These are phyloP conservation scores for Phrixothrix hirtus DNA, from an alignment of 2,888 invertebrate genomes.

Conservation along the genomic window DNA sequence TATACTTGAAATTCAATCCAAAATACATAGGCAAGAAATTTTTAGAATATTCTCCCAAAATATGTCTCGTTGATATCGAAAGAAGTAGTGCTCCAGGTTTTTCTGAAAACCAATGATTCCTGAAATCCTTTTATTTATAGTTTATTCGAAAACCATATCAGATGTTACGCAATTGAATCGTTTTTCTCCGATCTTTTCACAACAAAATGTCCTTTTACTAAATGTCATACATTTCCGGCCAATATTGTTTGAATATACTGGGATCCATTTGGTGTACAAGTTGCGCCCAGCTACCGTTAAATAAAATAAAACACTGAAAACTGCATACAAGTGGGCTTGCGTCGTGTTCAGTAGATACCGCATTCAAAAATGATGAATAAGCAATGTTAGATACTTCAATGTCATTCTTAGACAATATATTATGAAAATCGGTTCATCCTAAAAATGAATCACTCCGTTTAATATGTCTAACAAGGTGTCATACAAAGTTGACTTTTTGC, in stretches of 20 bases:
- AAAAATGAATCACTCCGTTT: background rate
- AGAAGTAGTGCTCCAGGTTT: background rate
- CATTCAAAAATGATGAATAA: conserved; percentile 30
- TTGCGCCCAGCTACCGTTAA: background rate
- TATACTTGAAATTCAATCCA: too few relatives aligned
- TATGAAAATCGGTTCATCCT: background rate
- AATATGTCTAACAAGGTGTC: background rate
- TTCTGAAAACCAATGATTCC: background rate
- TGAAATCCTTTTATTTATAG: background rate
- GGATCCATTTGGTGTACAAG: conserved; percentile 5
- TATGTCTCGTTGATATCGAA: background rate
- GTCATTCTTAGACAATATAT: background rate
- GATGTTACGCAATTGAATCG: background rate
- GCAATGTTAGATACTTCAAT: conserved; percentile 15
- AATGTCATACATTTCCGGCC: background rate
- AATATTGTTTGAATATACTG: background rate
- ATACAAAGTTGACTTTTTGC: background rate
- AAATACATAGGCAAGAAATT: too few relatives aligned
- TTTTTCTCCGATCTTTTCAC: conserved; percentile 1
- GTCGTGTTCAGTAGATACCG: conserved; percentile 22
- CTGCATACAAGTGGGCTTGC: conserved; percentile 2
- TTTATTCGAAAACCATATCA: background rate
- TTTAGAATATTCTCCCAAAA: background rate
- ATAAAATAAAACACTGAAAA: background rate
- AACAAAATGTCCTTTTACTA: background rate